Conservation (phyloP, 2,888 invertebrate species). For the Drosophila gaucha region DNA sequence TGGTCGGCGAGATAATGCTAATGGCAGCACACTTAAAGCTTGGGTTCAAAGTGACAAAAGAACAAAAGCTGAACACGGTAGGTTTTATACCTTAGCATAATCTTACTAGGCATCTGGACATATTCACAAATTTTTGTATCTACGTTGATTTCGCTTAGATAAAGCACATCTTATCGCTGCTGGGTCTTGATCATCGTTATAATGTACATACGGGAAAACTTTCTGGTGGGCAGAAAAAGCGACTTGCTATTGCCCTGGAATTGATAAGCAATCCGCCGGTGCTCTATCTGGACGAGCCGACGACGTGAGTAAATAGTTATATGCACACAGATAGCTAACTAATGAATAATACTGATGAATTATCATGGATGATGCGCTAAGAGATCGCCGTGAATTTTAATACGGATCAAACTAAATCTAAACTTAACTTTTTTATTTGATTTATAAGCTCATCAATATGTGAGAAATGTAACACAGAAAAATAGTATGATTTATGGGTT, state of each 20-base stretch:
- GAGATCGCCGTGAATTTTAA: background rate
- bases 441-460: background rate
- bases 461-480: background rate
- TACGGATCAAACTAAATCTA: background rate
- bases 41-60: conserved; percentile 88
- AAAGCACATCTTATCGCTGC: conserved; percentile 89
- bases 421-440: background rate
- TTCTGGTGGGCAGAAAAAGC: conserved; percentile 94
- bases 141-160: conserved; percentile 86
- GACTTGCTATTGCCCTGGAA: conserved; percentile 93
- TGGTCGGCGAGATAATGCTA: conserved; percentile 93
- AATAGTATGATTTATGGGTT: background rate
- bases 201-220: conserved; percentile 89
- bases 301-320: conserved; percentile 87
- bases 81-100: conserved; percentile 40
- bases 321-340: conserved; percentile 12
- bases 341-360: conserved; percentile 6
- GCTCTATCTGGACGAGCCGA: conserved; percentile 95
- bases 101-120: background rate
- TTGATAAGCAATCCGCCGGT: conserved; percentile 94
- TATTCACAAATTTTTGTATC: too few species aligned
- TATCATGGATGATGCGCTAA: conserved; percentile 12
- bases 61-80: conserved; percentile 90
- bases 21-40: conserved; percentile 93
- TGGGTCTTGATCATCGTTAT: conserved; percentile 89